Conservation (phyloP, 2,888 invertebrate genomes). For the Julus scandinavius region DNA sequence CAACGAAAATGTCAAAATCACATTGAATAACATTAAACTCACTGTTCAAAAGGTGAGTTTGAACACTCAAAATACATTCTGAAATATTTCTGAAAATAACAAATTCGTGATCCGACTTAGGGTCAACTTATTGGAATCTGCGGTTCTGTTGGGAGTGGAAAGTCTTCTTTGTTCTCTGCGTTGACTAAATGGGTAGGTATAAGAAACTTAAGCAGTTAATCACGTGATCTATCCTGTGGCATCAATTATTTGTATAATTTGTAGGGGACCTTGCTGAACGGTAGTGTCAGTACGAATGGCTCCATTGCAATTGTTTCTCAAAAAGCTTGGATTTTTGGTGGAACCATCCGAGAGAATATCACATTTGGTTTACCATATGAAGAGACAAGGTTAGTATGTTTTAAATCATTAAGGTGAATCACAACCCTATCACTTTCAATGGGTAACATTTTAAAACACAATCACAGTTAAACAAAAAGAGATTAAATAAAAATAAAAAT, state of each 20-base stretch:
- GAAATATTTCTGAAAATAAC: neutral
- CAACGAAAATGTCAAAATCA: neutral
- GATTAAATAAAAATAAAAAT: no score
- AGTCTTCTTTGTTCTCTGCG: conserved; percentile 70
- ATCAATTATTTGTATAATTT: conserved; percentile 15
- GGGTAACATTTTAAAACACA: no score
- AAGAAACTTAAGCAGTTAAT: neutral
- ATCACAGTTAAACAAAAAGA: no score
- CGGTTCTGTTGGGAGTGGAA: conserved; percentile 72
- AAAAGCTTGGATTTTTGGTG: conserved; percentile 68
- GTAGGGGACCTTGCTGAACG: conserved; percentile 60
- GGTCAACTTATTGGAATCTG: conserved; percentile 71
- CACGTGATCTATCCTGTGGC: neutral
- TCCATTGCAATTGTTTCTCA: conserved; percentile 66
- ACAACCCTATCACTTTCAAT: no score
- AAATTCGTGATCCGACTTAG: conserved; percentile 60
- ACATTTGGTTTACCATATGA: conserved; percentile 66
- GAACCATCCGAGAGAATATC: conserved; percentile 67
- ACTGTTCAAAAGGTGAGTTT: conserved; percentile 27
- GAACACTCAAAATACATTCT: neutral
- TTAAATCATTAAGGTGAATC: neutral
- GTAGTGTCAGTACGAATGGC: conserved; percentile 65
- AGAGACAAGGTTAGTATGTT: conserved; percentile 59
- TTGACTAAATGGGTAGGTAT: conserved; percentile 69
- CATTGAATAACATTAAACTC: conserved; percentile 23